Base-by-base conservation (phyloP, 1,140 invertebrate genomes). In the Drosophila repleta region DNA sequence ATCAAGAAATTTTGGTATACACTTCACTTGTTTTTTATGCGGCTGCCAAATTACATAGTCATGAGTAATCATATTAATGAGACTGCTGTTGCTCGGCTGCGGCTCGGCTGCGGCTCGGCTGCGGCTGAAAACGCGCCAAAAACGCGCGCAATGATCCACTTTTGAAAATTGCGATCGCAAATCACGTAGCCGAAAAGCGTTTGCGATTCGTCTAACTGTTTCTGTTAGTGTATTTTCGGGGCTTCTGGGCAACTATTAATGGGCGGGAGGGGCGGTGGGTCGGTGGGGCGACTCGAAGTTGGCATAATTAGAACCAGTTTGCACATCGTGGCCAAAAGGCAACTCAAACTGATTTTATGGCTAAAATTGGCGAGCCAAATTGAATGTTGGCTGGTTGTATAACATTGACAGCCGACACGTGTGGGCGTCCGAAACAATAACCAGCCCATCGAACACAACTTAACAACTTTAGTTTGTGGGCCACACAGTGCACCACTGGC, bases 41-140 rank as follows among this genome's bases (percentile, higher is more conserved):
- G 39, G 46, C 52, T 68, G 60, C 58, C 76, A 70, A 87, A 87
- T 87, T 88, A 87, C 83, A 83, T 57, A 72, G 62, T 61, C 83
- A 88, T 88, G 83, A 88, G 83, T 88, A 88, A 88, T 88, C 79
- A 78, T 74, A 74, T 77, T 80, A 80, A 85, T 77, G 74, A 77
- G 79, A 51, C 62, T 66, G n/a, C 56, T 21, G 26, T n/a, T n/a
- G n/a, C n/a, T n/a, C n/a, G n/a, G n/a, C n/a, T n/a, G n/a, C n/a
- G n/a, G n/a, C n/a, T n/a, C n/a, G n/a, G n/a, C n/a, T n/a, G n/a
- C n/a, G n/a, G n/a, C n/a, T n/a, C n/a, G n/a, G n/a, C n/a, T n/a
- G 71, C 69, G 52, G 43, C 17, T 26, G 15, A 72, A 73, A 76
- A 48, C 67, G 79, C 76, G 73, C 75, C 60, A 72, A 75, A 79